Base-by-base conservation (phyloP, 2,888 invertebrate genomes). In the Rhingia campestris region DNA sequence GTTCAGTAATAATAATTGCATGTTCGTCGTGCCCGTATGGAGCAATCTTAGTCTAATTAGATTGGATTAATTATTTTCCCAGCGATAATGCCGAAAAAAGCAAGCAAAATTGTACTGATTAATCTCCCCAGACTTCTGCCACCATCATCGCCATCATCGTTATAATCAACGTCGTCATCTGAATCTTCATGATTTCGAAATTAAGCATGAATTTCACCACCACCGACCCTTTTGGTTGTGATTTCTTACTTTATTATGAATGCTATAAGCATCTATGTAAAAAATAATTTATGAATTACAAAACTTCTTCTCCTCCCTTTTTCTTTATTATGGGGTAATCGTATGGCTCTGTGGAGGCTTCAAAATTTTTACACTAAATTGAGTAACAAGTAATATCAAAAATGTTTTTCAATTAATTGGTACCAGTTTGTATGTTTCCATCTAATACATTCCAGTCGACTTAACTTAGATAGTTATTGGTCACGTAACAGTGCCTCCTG, bases 1-100 rank as follows among this genome's bases (percentile, higher is more conserved):
- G n/a, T 51, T 14, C 35, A 4, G 9, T 14, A n/a, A 35, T 37
- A 73, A 56, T 45, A 56, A 74, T 47, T 63, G 70, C 56, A 72
- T 33, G 32, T 43, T 58, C 14, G 41, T 22, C 22, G 14, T 30
- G 30, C 66, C 66, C 59, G 73, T 73, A 54, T 61, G 66, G 53
- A 37, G 51, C 51, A 66, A 12, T 54, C 39, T 47, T 53, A 39
- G 66, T 73, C 53, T 67, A 66, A 73, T 79, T 73, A 73, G 51
- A 58, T 67, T 47, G 39, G 73, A 73, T 73, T 73, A 66, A 79
- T 73, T 66, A 69, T 63, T 69, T 61, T 49, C 32, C 35, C 41
- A 59, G 10, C 33, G 33, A n/a, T 6, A 12, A 41, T 5, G 54
- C 59, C 45, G 6, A 33, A 12, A 10, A 6, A 39, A 41, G 53